Percentiles rank a stretch among this genome's conserved stretches.
These are phyloP conservation scores for Bergia puertoricense DNA, from an alignment of 92 coral and sea anemone species.

Conservation along the genomic window DNA sequence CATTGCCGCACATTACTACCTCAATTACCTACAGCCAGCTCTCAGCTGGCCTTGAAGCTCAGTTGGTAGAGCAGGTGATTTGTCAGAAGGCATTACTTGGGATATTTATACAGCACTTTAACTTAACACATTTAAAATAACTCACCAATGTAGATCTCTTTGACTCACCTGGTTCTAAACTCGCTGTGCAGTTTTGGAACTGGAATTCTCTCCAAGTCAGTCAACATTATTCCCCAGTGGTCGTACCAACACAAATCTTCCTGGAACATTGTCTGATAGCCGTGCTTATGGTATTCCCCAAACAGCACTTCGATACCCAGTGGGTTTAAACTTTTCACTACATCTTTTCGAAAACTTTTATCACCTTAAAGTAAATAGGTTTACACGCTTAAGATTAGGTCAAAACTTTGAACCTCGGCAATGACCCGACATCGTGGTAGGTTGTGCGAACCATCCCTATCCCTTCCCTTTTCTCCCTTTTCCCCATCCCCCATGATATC, in stretches of 20 bases:
- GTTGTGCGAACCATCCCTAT: no score
- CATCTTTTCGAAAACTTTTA: not conserved
- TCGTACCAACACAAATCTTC: constrained; percentile 62
- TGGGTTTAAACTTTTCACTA: constrained; percentile 22
- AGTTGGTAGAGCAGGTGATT: no score
- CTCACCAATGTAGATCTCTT: not conserved
- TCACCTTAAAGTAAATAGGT: not conserved
- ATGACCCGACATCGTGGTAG: no score
- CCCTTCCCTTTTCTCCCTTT: no score
- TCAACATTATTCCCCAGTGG: constrained; percentile 57
- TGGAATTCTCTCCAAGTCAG: constrained; percentile 41
- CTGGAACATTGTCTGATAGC: constrained; percentile 57
- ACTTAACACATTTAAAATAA: no score
- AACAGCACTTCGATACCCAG: constrained; percentile 48
- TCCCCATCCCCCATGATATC: no score
- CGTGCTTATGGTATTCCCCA: constrained; percentile 43
- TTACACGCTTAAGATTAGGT: not conserved
- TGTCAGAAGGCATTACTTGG: no score
- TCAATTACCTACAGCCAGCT: no score
- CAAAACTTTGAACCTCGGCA: no score
- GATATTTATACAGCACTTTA: no score
- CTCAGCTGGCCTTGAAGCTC: no score
- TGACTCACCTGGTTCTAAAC: constrained; percentile 29
- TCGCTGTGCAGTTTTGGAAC: not conserved
- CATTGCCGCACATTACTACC: no score